Conservation (phyloP, 2,888 invertebrate genomes). For the Sceliomorpha sp. region DNA sequence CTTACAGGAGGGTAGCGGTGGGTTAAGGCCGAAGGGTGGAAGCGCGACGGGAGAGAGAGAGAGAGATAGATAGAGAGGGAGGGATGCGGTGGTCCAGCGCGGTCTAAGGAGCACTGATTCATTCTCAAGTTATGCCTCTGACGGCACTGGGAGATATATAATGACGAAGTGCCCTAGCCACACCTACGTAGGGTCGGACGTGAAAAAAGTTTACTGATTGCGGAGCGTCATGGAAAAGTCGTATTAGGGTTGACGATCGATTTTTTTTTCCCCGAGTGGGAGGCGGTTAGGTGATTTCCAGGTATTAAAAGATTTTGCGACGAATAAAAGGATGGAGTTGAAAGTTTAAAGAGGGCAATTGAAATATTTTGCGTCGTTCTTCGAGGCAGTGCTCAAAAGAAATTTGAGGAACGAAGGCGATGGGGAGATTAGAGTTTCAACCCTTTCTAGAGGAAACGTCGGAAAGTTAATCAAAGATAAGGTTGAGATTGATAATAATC, state of each 20-base stretch:
- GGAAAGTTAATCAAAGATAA: no score
- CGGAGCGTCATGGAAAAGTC: not conserved
- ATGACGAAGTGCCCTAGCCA: constrained; percentile 69
- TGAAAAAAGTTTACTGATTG: constrained; percentile 20
- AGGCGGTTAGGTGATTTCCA: no score
- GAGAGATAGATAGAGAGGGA: constrained; percentile 43
- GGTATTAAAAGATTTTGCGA: no score
- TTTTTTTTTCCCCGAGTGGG: no score
- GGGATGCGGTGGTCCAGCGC: constrained; percentile 70
- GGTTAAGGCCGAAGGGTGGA: constrained; percentile 50
- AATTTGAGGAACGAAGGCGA: no score
- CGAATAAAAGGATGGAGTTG: no score
- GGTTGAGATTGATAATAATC: no score
- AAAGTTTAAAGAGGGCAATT: no score
- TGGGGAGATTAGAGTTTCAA: no score
- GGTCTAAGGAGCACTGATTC: constrained; percentile 79
- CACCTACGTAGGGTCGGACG: constrained; percentile 44
- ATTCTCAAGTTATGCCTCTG: constrained; percentile 75
- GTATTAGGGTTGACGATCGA: not conserved
- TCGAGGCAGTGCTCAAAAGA: no score
- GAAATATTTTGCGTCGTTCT: no score
- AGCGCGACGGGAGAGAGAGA: constrained; percentile 25
- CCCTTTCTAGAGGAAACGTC: no score
- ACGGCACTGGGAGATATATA: constrained; percentile 72
- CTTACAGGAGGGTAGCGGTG: constrained; percentile 63